Base-by-base conservation (phyloP, 2,888 invertebrate species). In the Caenorhabditis plicata region DNA sequence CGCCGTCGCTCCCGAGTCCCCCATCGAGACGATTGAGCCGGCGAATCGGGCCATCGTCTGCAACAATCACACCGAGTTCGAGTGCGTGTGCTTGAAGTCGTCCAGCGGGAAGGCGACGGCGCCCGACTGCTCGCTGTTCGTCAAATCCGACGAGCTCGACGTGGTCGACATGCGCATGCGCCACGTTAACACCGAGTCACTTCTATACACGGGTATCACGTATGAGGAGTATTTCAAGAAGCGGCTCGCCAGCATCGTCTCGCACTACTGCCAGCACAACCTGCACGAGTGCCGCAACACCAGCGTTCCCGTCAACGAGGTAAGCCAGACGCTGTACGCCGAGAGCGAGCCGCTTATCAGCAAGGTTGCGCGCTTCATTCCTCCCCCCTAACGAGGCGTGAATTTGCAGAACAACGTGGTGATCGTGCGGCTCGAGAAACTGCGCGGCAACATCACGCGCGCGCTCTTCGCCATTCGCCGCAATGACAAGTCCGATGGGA, bases 141-240 rank as follows among this genome's bases (percentile, higher is more conserved):
- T 63, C 43, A 55, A 54, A 51, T 47, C 48, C 15, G 40, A 48
- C 19, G 61, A 64, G 19, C 61, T 73, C 15, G 58, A 57, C 13
- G 68, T 70, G 20, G 63, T 73, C 13, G 71, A 68, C 40, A 69
- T 73, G 70, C 29, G 65, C 48, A 52, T 64, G 38, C 31, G 71
- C 22, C 68, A 77, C 39, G 64, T 78, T n/a, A 74, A 79, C 42
- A 55, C 75, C 17, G 63, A 68, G 25, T 64, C 70, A 7, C 46
- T 47, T 17, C 64, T 76, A 23, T 63, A 75, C 45, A 73, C 73
- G 2, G 73, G 67, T 23, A 71, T 75, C 41, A 68, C 67, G 26
- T 79, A 73, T 52, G 69, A 70, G 57, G 61, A 65, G 36, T 79
- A 80, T 43, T 78, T 79, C 64, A 77, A 78, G 39, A 52, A 72